Conservation (phyloP, 1,140 invertebrate species). For the Pissodes strobi region DNA sequence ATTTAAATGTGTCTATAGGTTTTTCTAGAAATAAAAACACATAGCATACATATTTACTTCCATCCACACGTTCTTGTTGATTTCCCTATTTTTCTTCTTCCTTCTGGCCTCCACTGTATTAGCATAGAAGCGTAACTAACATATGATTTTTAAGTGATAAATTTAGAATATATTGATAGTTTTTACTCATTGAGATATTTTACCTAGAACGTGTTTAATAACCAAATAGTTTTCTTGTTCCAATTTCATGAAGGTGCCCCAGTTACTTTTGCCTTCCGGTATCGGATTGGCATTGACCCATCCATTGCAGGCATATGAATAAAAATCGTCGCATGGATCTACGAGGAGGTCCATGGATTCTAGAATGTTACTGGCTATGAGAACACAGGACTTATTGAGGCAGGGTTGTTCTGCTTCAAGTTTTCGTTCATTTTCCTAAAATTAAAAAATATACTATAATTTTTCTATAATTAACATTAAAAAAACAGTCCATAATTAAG, state of each 20-base stretch:
- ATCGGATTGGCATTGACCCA: conserved; percentile 92
- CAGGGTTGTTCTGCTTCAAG: conserved; percentile 61
- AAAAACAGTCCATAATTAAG: no score
- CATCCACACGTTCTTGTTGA: neutral
- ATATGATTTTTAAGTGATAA: no score
- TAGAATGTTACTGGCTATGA: conserved; percentile 82
- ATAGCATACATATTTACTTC: neutral
- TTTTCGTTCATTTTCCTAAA: conserved; percentile 50
- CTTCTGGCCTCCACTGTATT: no score
- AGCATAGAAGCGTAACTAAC: no score
- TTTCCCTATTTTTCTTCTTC: conserved; percentile 7
- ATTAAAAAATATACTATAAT: neutral
- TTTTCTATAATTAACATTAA: neutral
- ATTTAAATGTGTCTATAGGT: conserved; percentile 65
- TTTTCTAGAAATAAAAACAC: conserved; percentile 58
- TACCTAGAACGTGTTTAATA: conserved; percentile 87
- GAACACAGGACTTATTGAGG: conserved; percentile 82
- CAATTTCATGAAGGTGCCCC: conserved; percentile 94
- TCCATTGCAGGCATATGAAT: conserved; percentile 89
- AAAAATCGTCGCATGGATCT: conserved; percentile 94
- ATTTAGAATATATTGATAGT: no score
- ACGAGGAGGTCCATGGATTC: conserved; percentile 78
- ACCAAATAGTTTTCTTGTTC: conserved; percentile 91
- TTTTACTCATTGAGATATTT: no score
- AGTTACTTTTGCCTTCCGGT: conserved; percentile 88